Base-by-base conservation (phyloP, 2,797 vertebrate species). In the Phoeniculus purpureus region DNA sequence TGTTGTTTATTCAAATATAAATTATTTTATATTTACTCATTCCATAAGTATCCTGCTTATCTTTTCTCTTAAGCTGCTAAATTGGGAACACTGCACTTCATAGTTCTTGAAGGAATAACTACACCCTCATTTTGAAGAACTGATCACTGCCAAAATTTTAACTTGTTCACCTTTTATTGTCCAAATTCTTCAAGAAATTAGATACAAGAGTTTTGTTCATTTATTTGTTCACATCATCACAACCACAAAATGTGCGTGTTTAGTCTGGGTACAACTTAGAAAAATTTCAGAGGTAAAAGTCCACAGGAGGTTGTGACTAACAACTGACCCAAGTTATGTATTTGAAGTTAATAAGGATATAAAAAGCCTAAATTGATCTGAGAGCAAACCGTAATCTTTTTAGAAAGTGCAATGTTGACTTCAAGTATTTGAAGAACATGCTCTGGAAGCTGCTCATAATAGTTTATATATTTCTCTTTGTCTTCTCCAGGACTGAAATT, bases 291-390 rank as follows among this genome's bases (percentile, higher is more conserved):
- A 90, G 48, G 52, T 81, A 62, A 94, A 58, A 86, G 86, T 94
- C 20, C 47, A 78, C 62, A 61, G 59, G 29, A 83, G 85, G 18
- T 40, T 86, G 25, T 95, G 91, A 90, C 13, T 86, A 81, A 70
- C 71, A 86, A 70, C 48, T 76, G 81, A 94, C 81, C 84, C 89
- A 89, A 90, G 50, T 23, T 92, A 90, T 81, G 26, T 78, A 92
- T 90, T 89, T 55, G 21, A 64, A 85, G 34, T 16, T 76, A 85
- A 90, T 86, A 86, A 90, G 84, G 86, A 84, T 81, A 89, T 17
- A 90, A 85, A 92, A 61, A 17, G 12, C n/a, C 13, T 89, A 90
- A 94, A 92, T 86, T 91, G 86, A 72, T 89, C 67, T 93, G 29
- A 70, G 54, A 76, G 17, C 43, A 12, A 58, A 76, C 52, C 55